Conservation (phyloP, 1,140 invertebrate genomes). For the Heliothis subflexa region DNA sequence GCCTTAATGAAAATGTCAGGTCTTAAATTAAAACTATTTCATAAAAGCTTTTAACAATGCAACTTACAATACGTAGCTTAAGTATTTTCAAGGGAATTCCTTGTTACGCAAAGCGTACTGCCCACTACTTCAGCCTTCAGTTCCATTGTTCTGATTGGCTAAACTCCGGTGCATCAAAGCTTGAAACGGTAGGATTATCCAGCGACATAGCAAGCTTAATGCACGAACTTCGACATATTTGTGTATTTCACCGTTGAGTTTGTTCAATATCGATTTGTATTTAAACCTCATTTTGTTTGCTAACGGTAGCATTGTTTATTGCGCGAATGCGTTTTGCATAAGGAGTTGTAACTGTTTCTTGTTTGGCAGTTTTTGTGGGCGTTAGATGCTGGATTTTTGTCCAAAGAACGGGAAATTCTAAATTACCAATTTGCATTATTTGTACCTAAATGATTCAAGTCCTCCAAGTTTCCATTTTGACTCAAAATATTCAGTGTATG, state of each 20-base stretch:
- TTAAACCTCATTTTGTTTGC: constrained; percentile 6
- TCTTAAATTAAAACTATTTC: too few relatives aligned
- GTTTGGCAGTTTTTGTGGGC: background rate
- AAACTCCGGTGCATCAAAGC: constrained; percentile 1
- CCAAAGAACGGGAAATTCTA: too few relatives aligned
- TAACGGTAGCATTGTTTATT: constrained; percentile 30
- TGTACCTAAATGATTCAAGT: too few relatives aligned
- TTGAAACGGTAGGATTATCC: too few relatives aligned
- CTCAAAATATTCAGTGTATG: too few relatives aligned
- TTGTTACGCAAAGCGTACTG: too few relatives aligned
- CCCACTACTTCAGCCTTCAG: background rate
- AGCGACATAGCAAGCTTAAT: background rate
- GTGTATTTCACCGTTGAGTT: constrained; percentile 2
- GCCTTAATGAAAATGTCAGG: too few relatives aligned
- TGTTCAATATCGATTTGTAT: constrained; percentile 24
- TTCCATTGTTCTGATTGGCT: background rate
- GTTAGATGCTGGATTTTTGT: background rate
- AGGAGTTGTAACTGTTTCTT: background rate
- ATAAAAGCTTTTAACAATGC: too few relatives aligned
- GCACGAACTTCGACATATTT: constrained; percentile 40
- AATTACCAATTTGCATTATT: too few relatives aligned
- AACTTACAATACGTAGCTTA: too few relatives aligned
- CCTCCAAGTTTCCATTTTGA: too few relatives aligned
- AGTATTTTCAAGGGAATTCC: too few relatives aligned
- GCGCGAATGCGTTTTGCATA: constrained; percentile 11